A percentile compares a stretch with the other conserved stretches of the same genome.
Conservation (phyloP, 2,113 vertebrate genomes). For the Gulo gulo region DNA sequence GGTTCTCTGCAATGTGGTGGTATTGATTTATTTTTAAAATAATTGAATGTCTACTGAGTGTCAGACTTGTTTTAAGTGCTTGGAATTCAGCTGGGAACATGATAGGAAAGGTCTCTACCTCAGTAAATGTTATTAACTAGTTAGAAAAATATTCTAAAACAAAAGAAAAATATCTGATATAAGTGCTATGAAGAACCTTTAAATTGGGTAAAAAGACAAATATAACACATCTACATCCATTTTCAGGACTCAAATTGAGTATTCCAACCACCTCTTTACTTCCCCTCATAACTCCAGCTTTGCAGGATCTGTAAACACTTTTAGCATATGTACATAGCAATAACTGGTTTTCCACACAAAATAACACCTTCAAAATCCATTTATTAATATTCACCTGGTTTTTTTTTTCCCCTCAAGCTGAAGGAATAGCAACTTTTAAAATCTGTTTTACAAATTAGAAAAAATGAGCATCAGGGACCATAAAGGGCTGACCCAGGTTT, state of each 20-base stretch:
- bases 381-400: neutral
- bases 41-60: neutral
- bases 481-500: neutral
- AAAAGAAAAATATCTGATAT: neutral
- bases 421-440: neutral
- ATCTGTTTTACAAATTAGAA: neutral
- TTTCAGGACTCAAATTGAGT: neutral
- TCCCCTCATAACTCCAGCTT: neutral
- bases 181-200: neutral
- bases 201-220: neutral
- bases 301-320: neutral
- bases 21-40: constrained; percentile 51
- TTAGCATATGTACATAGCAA: neutral
- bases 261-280: neutral
- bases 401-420: neutral
- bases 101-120: neutral
- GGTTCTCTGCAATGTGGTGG: neutral
- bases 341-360: neutral
- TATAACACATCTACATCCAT: neutral
- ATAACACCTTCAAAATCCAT: neutral
- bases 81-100: neutral
- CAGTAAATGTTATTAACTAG: constrained; percentile 21
- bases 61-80: constrained; percentile 28
- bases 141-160: constrained; percentile 37
- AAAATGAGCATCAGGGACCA: neutral